phyloP scores from a whole-genome alignment of 2,113 vertebrate genomes.

The Lates calcarifer region DNA sequence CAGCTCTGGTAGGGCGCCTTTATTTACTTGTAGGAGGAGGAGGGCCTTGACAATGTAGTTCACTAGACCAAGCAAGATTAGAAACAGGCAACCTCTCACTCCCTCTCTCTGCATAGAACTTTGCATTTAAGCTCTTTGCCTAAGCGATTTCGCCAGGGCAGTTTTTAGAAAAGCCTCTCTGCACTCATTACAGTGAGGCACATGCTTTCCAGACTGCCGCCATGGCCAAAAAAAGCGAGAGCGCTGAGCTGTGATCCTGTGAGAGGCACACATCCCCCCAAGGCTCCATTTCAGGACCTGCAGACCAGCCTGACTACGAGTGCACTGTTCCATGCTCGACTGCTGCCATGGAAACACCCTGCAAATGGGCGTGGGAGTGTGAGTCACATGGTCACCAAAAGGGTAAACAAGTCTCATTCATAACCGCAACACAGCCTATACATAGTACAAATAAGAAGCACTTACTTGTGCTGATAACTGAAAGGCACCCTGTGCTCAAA shows the following conservation, averaged over 20 bases:
- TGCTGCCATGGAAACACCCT: slow-evolving; percentile 83
- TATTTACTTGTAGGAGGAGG: slow-evolving; percentile 57
- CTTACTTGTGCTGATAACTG: slow-evolving; percentile 31
- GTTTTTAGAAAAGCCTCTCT: slow-evolving; percentile 55
- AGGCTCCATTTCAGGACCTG: slow-evolving; percentile 79
- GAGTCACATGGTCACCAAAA: slow-evolving; percentile 82
- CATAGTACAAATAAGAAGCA: slow-evolving; percentile 54
- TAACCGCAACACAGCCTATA: slow-evolving; percentile 71
- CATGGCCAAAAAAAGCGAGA: slow-evolving; percentile 66
- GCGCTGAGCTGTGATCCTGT: slow-evolving; percentile 65
- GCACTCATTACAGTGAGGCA: slow-evolving; percentile 44
- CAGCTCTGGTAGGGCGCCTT: not conserved
- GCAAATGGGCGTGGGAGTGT: slow-evolving; percentile 79
- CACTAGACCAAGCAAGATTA: slow-evolving; percentile 71
- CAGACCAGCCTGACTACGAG: slow-evolving; percentile 64
- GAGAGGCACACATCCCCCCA: slow-evolving; percentile 57
- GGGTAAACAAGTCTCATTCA: slow-evolving; percentile 88
- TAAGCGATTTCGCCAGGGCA: slow-evolving; percentile 42
- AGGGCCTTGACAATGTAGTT: slow-evolving; percentile 66
- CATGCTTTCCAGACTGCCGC: slow-evolving; percentile 55
- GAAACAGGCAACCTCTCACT: slow-evolving; percentile 56
- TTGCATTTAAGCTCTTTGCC: slow-evolving; percentile 46
- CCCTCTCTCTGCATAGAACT: slow-evolving; percentile 32
- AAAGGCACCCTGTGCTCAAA: slow-evolving; percentile 6
- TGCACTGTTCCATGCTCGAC: slow-evolving; percentile 70